phyloP scores from a whole-genome alignment of 2,888 invertebrate genomes.

The Tolmerus cingulatus region DNA sequence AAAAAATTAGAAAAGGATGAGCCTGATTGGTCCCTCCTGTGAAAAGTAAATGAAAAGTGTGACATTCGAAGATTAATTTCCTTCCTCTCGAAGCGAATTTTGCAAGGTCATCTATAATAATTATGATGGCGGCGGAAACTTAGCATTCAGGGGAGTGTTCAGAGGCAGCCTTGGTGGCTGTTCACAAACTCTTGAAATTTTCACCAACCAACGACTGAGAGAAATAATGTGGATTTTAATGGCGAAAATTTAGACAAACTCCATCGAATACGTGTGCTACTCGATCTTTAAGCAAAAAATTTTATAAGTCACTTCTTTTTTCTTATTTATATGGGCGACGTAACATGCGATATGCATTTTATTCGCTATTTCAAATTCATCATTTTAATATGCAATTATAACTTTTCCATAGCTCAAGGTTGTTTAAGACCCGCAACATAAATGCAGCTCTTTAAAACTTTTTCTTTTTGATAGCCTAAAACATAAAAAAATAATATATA shows the following conservation, averaged over 20 bases:
- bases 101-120: conserved; percentile 10
- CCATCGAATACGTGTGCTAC: not conserved
- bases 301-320: not conserved
- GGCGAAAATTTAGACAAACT: not conserved
- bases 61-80: conserved; percentile 6
- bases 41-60: not conserved
- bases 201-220: not conserved
- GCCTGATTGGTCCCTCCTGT: not conserved
- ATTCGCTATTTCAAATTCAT: too few relatives aligned
- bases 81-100: not conserved
- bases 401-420: too few relatives aligned
- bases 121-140: not conserved
- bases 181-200: not conserved
- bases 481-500: too few relatives aligned
- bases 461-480: too few relatives aligned
- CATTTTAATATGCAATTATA: too few relatives aligned
- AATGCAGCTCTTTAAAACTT: too few relatives aligned
- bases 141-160: not conserved
- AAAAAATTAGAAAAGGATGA: not conserved
- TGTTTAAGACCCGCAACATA: too few relatives aligned
- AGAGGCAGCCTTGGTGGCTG: not conserved
- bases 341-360: not conserved
- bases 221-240: not conserved
- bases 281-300: not conserved
- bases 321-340: not conserved